Evolutionary conservation across 1,140 invertebrate genomes (phyloP).

Genomic region (Polypedilum pembai): DNA sequence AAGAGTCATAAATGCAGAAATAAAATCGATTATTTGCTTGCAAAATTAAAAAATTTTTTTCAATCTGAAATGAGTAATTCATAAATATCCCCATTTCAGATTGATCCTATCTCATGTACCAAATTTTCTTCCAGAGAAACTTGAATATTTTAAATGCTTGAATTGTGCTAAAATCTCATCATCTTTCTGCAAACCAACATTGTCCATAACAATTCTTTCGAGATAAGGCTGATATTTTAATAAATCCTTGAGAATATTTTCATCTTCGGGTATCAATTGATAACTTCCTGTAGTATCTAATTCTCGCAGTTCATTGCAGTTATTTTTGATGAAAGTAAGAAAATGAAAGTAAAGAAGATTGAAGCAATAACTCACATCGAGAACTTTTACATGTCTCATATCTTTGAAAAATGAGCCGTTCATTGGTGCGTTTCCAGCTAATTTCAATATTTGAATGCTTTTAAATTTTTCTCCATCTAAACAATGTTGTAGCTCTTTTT

Average conservation of each 20-base stretch:
- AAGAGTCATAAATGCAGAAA: no score
- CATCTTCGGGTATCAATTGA: background rate
- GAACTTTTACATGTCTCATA: background rate
- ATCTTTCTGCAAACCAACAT: background rate
- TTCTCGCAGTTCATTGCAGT: background rate
- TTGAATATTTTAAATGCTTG: background rate
- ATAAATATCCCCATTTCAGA: slow-evolving; percentile 24
- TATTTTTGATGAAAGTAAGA: background rate
- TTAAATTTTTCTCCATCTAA: background rate
- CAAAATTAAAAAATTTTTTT: no score
- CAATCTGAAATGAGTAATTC: background rate
- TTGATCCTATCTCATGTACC: slow-evolving; percentile 2
- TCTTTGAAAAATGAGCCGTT: background rate
- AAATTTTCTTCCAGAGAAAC: background rate
- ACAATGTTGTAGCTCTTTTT: background rate
- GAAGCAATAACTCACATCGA: background rate
- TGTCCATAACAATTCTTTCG: background rate
- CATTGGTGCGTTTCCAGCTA: background rate
- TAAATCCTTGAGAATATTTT: background rate
- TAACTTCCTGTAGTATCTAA: background rate
- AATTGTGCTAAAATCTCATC: background rate
- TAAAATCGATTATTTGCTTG: no score
- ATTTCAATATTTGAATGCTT: background rate
- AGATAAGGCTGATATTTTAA: background rate
- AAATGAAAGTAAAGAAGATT: background rate